Conservation (phyloP, 2,797 vertebrate genomes). For the Acanthopagrus latus region DNA sequence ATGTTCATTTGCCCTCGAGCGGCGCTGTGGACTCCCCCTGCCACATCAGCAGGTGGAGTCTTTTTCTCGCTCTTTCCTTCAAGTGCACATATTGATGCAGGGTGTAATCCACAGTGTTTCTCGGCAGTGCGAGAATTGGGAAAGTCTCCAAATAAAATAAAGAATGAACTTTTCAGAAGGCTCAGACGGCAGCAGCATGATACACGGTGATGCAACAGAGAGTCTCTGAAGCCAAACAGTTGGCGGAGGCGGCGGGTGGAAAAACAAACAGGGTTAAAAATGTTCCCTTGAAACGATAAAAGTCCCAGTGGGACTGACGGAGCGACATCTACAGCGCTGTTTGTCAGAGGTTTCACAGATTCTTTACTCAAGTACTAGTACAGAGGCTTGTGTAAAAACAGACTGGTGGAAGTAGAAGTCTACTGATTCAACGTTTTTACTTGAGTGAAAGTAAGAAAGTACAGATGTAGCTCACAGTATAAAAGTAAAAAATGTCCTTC, state of each 20-base stretch:
- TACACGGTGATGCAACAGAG: conserved; percentile 24
- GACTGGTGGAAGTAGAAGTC: too few species aligned
- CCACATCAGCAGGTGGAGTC: conserved; percentile 61
- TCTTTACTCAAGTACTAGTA: too few species aligned
- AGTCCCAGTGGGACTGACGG: neutral
- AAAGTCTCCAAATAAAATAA: conserved; percentile 25
- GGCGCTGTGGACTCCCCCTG: conserved; percentile 52
- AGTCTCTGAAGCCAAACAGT: conserved; percentile 30
- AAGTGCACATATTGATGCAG: conserved; percentile 42
- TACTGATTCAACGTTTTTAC: too few species aligned
- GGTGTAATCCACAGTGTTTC: conserved; percentile 48
- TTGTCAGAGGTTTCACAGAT: conserved; percentile 27
- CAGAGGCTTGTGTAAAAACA: too few species aligned
- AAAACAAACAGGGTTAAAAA: conserved; percentile 10
- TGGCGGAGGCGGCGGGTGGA: neutral
- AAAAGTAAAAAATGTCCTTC: too few species aligned
- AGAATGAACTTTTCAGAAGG: conserved; percentile 34
- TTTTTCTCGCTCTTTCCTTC: conserved; percentile 26
- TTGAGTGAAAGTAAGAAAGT: too few species aligned
- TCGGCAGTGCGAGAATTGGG: conserved; percentile 14
- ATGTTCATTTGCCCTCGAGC: conserved; percentile 60
- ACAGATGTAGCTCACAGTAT: too few species aligned
- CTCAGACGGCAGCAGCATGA: conserved; percentile 17
- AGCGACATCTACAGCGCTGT: conserved; percentile 10
- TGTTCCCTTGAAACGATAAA: conserved; percentile 24